Evolutionary conservation across 2,888 invertebrate species (phyloP).

Genomic region (Ennomos quercinarius): DNA sequence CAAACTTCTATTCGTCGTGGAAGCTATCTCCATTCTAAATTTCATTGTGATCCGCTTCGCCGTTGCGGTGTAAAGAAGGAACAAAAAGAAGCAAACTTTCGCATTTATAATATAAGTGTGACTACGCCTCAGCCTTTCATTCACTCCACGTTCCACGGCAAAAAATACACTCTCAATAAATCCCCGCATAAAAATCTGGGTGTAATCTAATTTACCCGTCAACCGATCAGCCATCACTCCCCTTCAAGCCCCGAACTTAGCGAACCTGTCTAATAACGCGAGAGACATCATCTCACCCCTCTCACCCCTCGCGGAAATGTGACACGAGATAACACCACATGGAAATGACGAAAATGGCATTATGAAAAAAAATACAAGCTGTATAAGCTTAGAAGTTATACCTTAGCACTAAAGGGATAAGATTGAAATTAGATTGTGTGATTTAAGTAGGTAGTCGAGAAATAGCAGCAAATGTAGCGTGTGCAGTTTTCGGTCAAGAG

Average conservation of each 20-base stretch:
- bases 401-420: neutral
- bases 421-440: conserved; percentile 1
- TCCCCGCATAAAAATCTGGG: conserved; percentile 20
- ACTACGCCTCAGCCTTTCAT: neutral
- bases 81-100: too few relatives aligned
- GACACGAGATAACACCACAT: conserved; percentile 40
- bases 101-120: too few relatives aligned
- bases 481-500: conserved; percentile 41
- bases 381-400: neutral
- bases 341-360: conserved; percentile 41
- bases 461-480: conserved; percentile 39
- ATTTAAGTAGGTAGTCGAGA: conserved; percentile 14
- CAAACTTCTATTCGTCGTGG: too few relatives aligned
- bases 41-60: too few relatives aligned
- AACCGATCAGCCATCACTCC: conserved; percentile 21
- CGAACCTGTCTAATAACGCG: conserved; percentile 39
- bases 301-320: conserved; percentile 29
- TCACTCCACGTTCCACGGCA: conserved; percentile 5
- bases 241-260: conserved; percentile 14
- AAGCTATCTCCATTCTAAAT: too few relatives aligned
- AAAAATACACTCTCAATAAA: neutral
- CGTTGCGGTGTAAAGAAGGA: too few relatives aligned
- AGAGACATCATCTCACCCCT: conserved; percentile 35
- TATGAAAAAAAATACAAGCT: conserved; percentile 31
- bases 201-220: conserved; percentile 27